phyloP scores from a whole-genome alignment of 2,888 invertebrate genomes.

The Acrobasis repandana region DNA sequence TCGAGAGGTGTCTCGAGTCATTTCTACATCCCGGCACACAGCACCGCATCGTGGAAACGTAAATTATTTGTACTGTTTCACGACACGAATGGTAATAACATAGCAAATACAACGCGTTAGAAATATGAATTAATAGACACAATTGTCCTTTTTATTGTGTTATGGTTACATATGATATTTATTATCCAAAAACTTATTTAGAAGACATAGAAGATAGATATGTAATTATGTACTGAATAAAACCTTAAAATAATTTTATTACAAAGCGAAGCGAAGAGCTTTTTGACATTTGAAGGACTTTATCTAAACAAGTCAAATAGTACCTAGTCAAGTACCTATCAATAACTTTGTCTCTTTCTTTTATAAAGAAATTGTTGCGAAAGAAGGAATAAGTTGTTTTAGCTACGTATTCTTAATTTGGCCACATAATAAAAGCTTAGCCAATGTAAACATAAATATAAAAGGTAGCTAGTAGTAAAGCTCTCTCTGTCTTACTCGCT shows the following conservation, averaged over 20 bases:
- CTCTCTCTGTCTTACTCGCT: not conserved
- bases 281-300: not conserved
- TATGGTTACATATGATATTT: too few relatives aligned
- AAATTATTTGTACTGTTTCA: not conserved
- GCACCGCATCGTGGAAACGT: conserved; percentile 53
- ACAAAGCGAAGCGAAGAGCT: too few relatives aligned
- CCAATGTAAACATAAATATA: conserved; percentile 13
- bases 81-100: not conserved
- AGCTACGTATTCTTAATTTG: not conserved
- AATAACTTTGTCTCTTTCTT: not conserved
- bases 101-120: not conserved
- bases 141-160: too few relatives aligned
- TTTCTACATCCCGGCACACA: conserved; percentile 65
- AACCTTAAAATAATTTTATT: too few relatives aligned
- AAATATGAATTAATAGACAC: not conserved
- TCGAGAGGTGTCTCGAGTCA: conserved; percentile 59
- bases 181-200: too few relatives aligned
- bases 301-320: not conserved
- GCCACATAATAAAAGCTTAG: not conserved
- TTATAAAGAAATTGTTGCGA: not conserved
- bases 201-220: too few relatives aligned
- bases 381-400: not conserved
- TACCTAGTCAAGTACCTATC: too few relatives aligned
- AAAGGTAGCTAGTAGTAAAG: not conserved
- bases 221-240: too few relatives aligned